These are phyloP conservation scores for Parasteatoda tepidariorum DNA, from an alignment of 1,140 invertebrate species.

Conservation along the genomic window DNA sequence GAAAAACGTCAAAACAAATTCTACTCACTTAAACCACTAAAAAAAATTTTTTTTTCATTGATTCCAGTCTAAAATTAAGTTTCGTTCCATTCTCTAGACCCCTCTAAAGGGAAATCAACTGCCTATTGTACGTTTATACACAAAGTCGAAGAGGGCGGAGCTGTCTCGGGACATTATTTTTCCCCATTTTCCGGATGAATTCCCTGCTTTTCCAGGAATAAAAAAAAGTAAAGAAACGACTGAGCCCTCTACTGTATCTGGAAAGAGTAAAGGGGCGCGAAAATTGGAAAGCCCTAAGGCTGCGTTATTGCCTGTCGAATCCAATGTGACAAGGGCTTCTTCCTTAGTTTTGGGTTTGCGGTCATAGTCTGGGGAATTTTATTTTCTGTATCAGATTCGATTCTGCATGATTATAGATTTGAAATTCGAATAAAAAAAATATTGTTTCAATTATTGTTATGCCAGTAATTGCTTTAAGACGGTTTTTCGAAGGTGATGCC, in stretches of 20 bases:
- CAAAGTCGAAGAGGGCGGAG: conserved; percentile 1
- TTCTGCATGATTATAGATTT: neutral
- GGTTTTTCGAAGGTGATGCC: no score
- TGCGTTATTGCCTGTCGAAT: conserved; percentile 45
- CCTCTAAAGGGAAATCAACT: neutral
- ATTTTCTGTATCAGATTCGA: neutral
- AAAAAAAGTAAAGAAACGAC: neutral
- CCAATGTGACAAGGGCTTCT: conserved; percentile 18
- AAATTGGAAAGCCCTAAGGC: conserved; percentile 37
- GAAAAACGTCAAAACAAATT: conserved; percentile 23
- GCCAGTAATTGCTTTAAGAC: no score
- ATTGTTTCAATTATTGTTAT: neutral
- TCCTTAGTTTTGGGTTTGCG: neutral
- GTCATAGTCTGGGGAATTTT: neutral
- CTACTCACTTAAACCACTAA: neutral
- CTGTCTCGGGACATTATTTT: conserved; percentile 48
- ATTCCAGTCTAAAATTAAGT: conserved; percentile 52
- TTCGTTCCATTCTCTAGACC: neutral
- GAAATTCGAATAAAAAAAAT: neutral
- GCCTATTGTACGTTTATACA: conserved; percentile 2
- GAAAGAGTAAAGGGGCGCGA: conserved; percentile 12
- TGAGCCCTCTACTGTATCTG: neutral
- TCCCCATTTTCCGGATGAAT: conserved; percentile 52
- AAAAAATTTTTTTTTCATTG: neutral
- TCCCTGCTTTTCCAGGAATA: conserved; percentile 16